Base-by-base conservation (phyloP, 37 sponge, comb jelly and placozoan species). In the Beroe ovata region DNA sequence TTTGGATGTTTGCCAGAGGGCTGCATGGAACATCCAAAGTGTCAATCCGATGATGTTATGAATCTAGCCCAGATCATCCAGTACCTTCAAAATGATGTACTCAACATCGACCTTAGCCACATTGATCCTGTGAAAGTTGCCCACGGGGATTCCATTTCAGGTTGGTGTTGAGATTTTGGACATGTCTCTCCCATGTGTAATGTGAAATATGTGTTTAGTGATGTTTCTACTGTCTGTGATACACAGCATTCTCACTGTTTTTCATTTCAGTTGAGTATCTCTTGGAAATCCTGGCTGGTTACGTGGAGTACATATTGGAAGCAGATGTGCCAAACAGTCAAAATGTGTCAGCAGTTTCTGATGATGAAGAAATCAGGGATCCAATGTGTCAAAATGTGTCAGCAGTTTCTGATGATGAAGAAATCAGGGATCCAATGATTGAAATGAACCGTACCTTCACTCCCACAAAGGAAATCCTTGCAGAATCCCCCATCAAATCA, bases 401-500 rank as follows among this genome's bases (percentile, higher is more conserved):
- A 19, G 36, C 1, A 11, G 26, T 20, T 34, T 35, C 38, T 29
- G 71, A 69, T 36, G 71, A 69, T 19, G 19, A 62, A 20, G n/a
- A n/a, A n/a, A n/a, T n/a, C n/a, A 25, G 6, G 71, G 38, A 29
- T 21, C 1, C 38, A 8, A 6, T 38, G 6, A 8, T 25, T 19
- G 71, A 35, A 25, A 2, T 69, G 63, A 61, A 61, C 63, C 8
- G 28, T 22, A 61, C 63, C 3, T 61, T 26, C 63, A 61, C 63
- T 1, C 38, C 71, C 26, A 69, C 71, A 4, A 29, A 35, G 32
- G 71, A 69, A 69, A 29, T 69, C 20, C 36, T 69, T 25, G 35
- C 36, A 35, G 38, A 29, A 69, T 69, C 71, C 35, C 71, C 71
- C 4, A 35, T 69, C 8, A 69, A 34, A 69, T 69, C 71, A 69